Base-by-base conservation (phyloP, 2,797 vertebrate species). In the Onychomys torridus region DNA sequence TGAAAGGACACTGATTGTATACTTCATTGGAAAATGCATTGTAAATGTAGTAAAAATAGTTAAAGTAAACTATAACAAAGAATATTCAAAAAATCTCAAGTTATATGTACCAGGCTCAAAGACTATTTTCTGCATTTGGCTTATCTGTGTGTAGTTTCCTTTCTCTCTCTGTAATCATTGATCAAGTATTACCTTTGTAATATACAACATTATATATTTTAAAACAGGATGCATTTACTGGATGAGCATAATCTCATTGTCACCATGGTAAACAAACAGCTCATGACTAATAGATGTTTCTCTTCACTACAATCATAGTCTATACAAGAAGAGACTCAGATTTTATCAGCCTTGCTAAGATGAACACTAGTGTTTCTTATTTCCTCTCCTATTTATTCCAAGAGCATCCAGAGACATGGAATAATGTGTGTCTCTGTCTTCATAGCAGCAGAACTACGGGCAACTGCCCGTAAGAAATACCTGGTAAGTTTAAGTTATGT, bases 1-100 rank as follows among this genome's bases (percentile, higher is more conserved):
- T 79, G 57, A 95, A 89, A 92, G 96, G 4, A 96, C 37, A 61
- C 61, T 94, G 37, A 79, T 90, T 91, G 37, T 21, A 83, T 71
- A 89, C 86, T 94, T 89, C 73, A 57, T 89, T 75, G 32, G 79
- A 71, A 91, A 78, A 77, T 78, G 85, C 73, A 59, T 89, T 82
- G 49, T 46, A 96, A 90, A 90, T 90, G 5, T 7, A 82, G 29
- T 34, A 73, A 5, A 89, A 77, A 91, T 67, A 43, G 76, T 88
- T 88, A 49, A 49, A 71, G 75, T 85, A 92, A 95, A 93, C 43
- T 67, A 1, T 67, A 90, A 57, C 23, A 29, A 91, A 96, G 40
- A 67, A 83, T 46, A 65, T 90, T 71, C 43, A 71, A 49, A 55
- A 82, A 16, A 0, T n/a, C 11, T 93, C 23, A 59, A 65, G 79